These are phyloP conservation scores for Hylaeus volcanicus DNA, from an alignment of 1,140 invertebrate genomes.

Conservation along the genomic window DNA sequence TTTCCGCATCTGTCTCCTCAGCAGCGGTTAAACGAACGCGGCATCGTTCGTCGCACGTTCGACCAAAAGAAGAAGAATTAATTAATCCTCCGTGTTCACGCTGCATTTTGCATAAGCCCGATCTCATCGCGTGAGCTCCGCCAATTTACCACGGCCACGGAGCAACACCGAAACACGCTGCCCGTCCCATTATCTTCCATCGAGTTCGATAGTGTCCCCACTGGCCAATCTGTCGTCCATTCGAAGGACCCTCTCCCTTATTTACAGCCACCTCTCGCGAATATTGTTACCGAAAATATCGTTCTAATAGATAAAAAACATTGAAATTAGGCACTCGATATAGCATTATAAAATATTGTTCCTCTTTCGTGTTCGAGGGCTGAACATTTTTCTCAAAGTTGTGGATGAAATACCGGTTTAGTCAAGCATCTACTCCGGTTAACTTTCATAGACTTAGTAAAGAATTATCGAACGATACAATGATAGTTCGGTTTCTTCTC, in stretches of 20 bases:
- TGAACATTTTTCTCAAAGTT: too few relatives aligned
- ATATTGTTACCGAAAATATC: too few relatives aligned
- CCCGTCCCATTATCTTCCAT: not conserved
- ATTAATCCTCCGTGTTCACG: not conserved
- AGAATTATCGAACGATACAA: not conserved
- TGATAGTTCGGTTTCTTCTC: not conserved
- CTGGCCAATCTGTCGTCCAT: too few relatives aligned
- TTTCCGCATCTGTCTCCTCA: not conserved
- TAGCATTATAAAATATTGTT: too few relatives aligned
- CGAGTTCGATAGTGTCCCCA: not conserved
- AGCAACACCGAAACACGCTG: not conserved
- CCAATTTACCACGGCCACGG: not conserved
- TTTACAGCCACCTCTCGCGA: not conserved
- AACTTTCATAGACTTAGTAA: too few relatives aligned
- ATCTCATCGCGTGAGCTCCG: not conserved
- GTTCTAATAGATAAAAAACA: too few relatives aligned
- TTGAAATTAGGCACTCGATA: too few relatives aligned
- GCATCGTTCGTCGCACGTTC: too few relatives aligned
- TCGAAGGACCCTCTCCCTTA: too few relatives aligned
- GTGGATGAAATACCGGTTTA: too few relatives aligned
- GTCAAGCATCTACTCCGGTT: too few relatives aligned
- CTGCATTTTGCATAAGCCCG: constrained; percentile 5
- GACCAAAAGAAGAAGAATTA: constrained; percentile 5
- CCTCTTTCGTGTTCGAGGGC: too few relatives aligned
- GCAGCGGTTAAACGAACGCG: not conserved